A percentile compares a stretch with the other conserved stretches of the same genome.
Conservation (phyloP, 2,113 vertebrate species). For the Phycodurus eques region DNA sequence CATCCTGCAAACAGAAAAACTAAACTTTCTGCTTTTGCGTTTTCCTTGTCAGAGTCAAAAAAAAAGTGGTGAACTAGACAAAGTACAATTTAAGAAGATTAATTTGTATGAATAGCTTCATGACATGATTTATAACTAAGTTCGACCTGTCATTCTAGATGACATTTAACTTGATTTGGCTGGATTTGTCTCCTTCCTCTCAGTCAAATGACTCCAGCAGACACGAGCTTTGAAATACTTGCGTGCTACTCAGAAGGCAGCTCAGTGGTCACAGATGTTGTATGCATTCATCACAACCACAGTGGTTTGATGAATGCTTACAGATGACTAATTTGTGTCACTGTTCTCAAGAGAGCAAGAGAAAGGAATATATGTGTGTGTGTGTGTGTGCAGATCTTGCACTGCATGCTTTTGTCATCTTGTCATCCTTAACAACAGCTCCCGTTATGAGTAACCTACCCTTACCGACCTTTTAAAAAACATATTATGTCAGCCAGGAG, state of each 20-base stretch:
- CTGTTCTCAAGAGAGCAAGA: constrained; percentile 31
- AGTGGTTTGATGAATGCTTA: constrained; percentile 45
- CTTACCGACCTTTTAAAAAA: constrained; percentile 16
- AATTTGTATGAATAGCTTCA: background rate
- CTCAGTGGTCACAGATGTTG: constrained; percentile 62
- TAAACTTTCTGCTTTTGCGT: no score
- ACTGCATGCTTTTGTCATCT: constrained; percentile 24
- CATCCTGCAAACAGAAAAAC: no score
- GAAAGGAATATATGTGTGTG: constrained; percentile 19
- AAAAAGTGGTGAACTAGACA: background rate
- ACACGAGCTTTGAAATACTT: constrained; percentile 50
- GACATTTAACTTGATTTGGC: constrained; percentile 51
- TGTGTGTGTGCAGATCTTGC: constrained; percentile 11
- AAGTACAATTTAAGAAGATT: background rate
- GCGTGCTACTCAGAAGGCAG: constrained; percentile 44
- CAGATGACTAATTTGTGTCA: constrained; percentile 63
- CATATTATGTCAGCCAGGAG: constrained; percentile 2
- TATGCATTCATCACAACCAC: constrained; percentile 23
- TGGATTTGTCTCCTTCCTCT: constrained; percentile 47
- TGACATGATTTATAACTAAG: constrained; percentile 26
- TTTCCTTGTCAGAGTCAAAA: background rate
- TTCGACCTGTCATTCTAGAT: constrained; percentile 48
- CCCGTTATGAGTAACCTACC: constrained; percentile 6
- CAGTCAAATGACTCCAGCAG: constrained; percentile 59
- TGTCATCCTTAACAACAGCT: constrained; percentile 12